phyloP scores from a whole-genome alignment of 2,797 vertebrate species.

The Hoplostethus atlanticus region DNA sequence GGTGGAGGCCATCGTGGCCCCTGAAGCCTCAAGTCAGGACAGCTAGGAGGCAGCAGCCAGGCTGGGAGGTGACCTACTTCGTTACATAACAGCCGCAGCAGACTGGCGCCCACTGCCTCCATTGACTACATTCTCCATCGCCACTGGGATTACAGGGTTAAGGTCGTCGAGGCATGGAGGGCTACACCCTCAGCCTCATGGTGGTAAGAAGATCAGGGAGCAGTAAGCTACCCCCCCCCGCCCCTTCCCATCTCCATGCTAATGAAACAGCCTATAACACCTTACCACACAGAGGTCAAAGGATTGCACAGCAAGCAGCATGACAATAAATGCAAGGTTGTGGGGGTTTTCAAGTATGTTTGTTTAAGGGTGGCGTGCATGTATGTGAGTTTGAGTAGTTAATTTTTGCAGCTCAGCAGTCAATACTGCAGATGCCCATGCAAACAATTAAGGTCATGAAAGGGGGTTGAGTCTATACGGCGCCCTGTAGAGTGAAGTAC shows the following conservation, averaged over 20 bases:
- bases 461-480: slow-evolving; percentile 23
- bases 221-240: slow-evolving; percentile 40
- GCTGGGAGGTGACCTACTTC: slow-evolving; percentile 77
- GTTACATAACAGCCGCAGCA: slow-evolving; percentile 76
- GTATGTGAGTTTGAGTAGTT: slow-evolving; percentile 30
- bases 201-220: slow-evolving; percentile 73
- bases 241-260: slow-evolving; percentile 46
- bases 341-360: slow-evolving; percentile 35
- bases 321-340: slow-evolving; percentile 46
- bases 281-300: slow-evolving; percentile 61
- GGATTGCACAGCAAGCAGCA: slow-evolving; percentile 62
- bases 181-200: slow-evolving; percentile 45
- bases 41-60: slow-evolving; percentile 66
- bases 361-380: slow-evolving; percentile 44
- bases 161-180: slow-evolving; percentile 52
- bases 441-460: slow-evolving; percentile 63
- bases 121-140: slow-evolving; percentile 65
- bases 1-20: slow-evolving; percentile 33
- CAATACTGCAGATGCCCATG: slow-evolving; percentile 64
- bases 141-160: slow-evolving; percentile 60
- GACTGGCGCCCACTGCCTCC: slow-evolving; percentile 49
- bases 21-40: slow-evolving; percentile 68
- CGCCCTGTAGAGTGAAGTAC: not conserved
- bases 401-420: slow-evolving; percentile 69
- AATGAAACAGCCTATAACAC: slow-evolving; percentile 70